phyloP scores from a whole-genome alignment of 2,113 vertebrate species.

The Progne subis region DNA sequence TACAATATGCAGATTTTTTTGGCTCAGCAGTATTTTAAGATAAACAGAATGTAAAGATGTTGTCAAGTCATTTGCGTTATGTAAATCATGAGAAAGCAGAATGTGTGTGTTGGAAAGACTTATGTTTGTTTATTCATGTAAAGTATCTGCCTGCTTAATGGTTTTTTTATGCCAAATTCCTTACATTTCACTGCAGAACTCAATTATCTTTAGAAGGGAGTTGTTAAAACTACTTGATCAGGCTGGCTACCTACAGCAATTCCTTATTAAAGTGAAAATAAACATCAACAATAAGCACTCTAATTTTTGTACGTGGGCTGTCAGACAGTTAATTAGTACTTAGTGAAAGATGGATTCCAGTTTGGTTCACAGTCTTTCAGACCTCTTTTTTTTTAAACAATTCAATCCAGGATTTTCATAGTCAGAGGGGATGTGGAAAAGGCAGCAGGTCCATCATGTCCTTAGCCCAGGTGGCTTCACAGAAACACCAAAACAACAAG shows the following conservation, averaged over 20 bases:
- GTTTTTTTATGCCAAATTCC: neutral
- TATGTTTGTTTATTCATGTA: conserved; percentile 43
- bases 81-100: conserved; percentile 3
- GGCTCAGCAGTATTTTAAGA: conserved; percentile 32
- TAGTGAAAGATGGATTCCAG: neutral
- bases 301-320: neutral
- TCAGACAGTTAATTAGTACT: conserved; percentile 43
- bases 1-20: conserved; percentile 43
- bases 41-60: conserved; percentile 54
- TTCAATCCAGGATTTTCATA: neutral
- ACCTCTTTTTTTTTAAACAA: neutral
- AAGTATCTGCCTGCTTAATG: neutral
- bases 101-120: neutral
- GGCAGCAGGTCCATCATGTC: neutral
- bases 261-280: neutral
- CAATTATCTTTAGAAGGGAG: neutral
- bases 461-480: neutral
- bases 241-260: neutral
- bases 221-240: conserved; percentile 15
- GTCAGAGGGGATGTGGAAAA: neutral
- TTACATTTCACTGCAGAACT: neutral
- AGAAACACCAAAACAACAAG: neutral
- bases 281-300: conserved; percentile 2
- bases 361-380: neutral
- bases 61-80: neutral